Conservation (phyloP, 2,888 invertebrate species). For the Himalopsyche japonica region DNA sequence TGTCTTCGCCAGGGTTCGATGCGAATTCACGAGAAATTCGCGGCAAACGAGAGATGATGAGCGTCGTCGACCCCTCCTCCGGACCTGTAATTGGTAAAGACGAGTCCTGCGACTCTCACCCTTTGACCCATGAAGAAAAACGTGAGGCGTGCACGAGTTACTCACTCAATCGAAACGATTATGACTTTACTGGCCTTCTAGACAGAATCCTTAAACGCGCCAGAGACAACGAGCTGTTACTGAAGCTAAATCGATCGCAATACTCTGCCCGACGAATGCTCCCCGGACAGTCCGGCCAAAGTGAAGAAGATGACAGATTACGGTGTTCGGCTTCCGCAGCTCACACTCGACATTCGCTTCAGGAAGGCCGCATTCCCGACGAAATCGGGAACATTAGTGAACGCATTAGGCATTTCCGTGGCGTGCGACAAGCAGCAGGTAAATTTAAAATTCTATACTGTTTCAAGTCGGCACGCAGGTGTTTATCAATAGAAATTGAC, state of each 20-base stretch:
- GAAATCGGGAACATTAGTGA: not conserved
- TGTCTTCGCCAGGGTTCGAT: no score
- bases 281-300: not conserved
- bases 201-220: no score
- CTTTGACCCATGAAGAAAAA: not conserved
- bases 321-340: slow-evolving; percentile 31
- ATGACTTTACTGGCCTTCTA: not conserved
- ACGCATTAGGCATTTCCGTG: not conserved
- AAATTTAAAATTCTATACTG: not conserved
- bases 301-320: not conserved
- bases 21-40: no score
- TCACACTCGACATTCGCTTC: slow-evolving; percentile 38
- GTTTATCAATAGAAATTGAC: no score
- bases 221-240: not conserved
- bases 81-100: not conserved
- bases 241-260: not conserved
- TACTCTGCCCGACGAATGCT: not conserved
- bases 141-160: not conserved
- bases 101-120: not conserved
- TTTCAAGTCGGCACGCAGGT: no score
- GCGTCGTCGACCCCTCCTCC: not conserved
- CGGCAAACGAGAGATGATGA: not conserved
- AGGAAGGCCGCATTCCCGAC: slow-evolving; percentile 33
- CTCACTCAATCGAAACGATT: not conserved
- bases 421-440: not conserved